Evolutionary conservation across 2,797 vertebrate species (phyloP), one percentile per base, ranked within the genome.

Genomic region (Siniperca scherzeri): DNA sequence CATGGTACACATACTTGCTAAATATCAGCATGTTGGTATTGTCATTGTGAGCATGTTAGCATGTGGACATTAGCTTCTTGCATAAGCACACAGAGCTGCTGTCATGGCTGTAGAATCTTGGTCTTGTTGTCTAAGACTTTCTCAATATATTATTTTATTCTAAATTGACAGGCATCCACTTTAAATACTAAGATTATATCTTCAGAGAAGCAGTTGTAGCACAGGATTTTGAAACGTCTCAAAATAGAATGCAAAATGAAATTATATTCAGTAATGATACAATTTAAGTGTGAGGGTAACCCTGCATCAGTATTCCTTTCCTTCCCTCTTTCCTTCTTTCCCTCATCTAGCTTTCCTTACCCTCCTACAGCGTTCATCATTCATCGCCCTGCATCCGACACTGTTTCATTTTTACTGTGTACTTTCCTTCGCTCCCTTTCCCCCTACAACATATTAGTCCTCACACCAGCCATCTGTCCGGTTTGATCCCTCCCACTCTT

Each of bases 381-480:
- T 81, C 84, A 83, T 93, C 89, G 85, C 78, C 68, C 77, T 10
- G 72, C 66, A 65, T 38, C 70, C 22, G 65, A 64, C 78, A 30
- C 66, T 7, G 13, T 84, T 83, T 91, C 83, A 77, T 84, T 83
- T 84, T 70, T 42, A 38, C 78, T 70, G 73, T 86, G 78, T 81
- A 50, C 83, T 80, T 70, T 80, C 81, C 57, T n/a, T 76, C 74
- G 76, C 81, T 76, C 67, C 22, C 55, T 77, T 78, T 60, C 80
- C 65, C 77, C 76, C 61, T 50, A 50, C 77, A 71, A 78, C 84
- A 83, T 64, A 86, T 91, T 88, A 92, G 76, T 83, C 78, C 81
- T 65, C 74, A 76, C 82, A 74, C 78, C 81, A 77, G 62, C 76
- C 78, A 72, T 82, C 87, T 66, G 19, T 89, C 68, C 57, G n/a